These are phyloP conservation scores for Perccottus glenii DNA, from an alignment of 2,113 vertebrate genomes.

Conservation along the genomic window DNA sequence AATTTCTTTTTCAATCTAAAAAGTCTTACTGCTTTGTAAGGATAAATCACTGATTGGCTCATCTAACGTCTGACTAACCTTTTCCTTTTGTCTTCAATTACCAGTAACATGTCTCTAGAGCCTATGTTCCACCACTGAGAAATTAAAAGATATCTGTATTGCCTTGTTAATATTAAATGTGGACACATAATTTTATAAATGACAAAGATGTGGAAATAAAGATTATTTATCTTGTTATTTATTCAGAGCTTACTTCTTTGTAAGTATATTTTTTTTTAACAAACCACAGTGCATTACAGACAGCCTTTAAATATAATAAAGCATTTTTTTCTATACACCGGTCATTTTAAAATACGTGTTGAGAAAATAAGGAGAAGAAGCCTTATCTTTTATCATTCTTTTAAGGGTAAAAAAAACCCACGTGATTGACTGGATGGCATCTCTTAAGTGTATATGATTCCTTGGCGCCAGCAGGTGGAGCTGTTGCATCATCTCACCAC, in stretches of 20 bases:
- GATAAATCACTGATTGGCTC: slow-evolving; percentile 10
- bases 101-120: slow-evolving; percentile 64
- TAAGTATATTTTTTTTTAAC: slow-evolving; percentile 1
- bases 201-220: slow-evolving; percentile 83
- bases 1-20: slow-evolving; percentile 3
- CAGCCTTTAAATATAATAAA: too few relatives aligned
- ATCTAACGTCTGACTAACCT: not conserved
- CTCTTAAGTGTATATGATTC: not conserved
- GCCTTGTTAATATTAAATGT: slow-evolving; percentile 85
- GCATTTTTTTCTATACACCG: too few relatives aligned
- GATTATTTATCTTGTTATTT: slow-evolving; percentile 89
- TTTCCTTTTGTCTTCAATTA: slow-evolving; percentile 16
- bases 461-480: slow-evolving; percentile 50
- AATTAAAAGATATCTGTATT: slow-evolving; percentile 78
- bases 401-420: too few relatives aligned
- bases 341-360: too few relatives aligned
- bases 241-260: slow-evolving; percentile 55
- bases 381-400: too few relatives aligned
- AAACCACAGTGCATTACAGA: too few relatives aligned
- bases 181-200: slow-evolving; percentile 84
- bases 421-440: too few relatives aligned
- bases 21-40: not conserved
- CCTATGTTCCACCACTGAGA: slow-evolving; percentile 69
- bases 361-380: too few relatives aligned
- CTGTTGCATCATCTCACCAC: slow-evolving; percentile 1